Conservation (phyloP, 2,888 invertebrate species). For the Pachycephus smyrnensis region DNA sequence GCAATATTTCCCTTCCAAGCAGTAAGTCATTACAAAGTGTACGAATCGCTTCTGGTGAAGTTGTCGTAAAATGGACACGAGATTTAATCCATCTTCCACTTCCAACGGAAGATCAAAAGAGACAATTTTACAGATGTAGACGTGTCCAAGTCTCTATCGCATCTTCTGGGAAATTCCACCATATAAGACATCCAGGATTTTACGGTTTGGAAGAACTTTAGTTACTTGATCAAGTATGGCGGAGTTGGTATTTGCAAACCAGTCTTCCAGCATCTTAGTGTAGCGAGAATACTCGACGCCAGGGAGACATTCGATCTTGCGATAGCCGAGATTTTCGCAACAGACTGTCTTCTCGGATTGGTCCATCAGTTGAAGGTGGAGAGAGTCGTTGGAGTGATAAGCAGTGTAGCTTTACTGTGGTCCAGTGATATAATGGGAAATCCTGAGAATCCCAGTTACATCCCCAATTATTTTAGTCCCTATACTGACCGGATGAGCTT, state of each 20-base stretch:
- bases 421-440: constrained; percentile 22
- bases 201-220: background rate
- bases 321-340: constrained; percentile 46
- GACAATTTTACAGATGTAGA: constrained; percentile 30
- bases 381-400: constrained; percentile 20
- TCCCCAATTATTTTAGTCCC: constrained; percentile 24
- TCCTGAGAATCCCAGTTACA: constrained; percentile 30
- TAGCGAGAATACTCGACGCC: background rate
- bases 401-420: constrained; percentile 27
- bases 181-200: background rate
- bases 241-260: constrained; percentile 1
- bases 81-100: constrained; percentile 39
- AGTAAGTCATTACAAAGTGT: constrained; percentile 44
- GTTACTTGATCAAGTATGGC: constrained; percentile 19
- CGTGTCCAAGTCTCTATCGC: constrained; percentile 11
- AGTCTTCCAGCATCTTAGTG: constrained; percentile 1
- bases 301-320: constrained; percentile 40
- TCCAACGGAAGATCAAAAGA: constrained; percentile 33
- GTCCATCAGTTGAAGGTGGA: constrained; percentile 36
- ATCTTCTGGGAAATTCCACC: background rate
- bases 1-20: constrained; percentile 26
- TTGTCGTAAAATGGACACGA: constrained; percentile 46
- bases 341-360: constrained; percentile 44
- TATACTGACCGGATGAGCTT: constrained; percentile 27
- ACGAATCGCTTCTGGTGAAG: constrained; percentile 39